These are phyloP conservation scores for Elysia crispata DNA, from an alignment of 2,888 invertebrate genomes.

Conservation along the genomic window DNA sequence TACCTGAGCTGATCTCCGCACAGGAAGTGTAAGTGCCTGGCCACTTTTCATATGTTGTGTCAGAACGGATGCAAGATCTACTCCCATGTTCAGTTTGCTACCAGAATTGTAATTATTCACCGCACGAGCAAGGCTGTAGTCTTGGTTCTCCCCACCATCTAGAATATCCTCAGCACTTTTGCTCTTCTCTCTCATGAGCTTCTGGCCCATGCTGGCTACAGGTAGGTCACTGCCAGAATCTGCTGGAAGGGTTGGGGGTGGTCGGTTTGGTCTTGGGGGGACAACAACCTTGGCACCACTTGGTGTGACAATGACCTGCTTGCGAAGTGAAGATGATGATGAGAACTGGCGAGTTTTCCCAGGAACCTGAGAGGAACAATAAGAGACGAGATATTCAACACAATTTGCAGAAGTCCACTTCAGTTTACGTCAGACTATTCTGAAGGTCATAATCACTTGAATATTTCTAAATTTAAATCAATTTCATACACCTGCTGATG, in stretches of 20 bases:
- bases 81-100: too few relatives aligned
- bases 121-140: neutral
- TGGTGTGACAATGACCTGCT: neutral
- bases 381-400: neutral
- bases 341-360: neutral
- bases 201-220: neutral
- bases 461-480: too few relatives aligned
- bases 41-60: too few relatives aligned
- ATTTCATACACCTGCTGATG: too few relatives aligned
- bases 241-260: conserved; percentile 7
- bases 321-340: conserved; percentile 6
- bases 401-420: too few relatives aligned
- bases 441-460: too few relatives aligned
- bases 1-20: too few relatives aligned
- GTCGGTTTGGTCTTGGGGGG: neutral
- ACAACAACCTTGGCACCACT: too few relatives aligned
- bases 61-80: too few relatives aligned
- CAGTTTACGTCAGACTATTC: too few relatives aligned
- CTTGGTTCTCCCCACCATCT: neutral
- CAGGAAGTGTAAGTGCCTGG: too few relatives aligned
- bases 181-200: conserved; percentile 4
- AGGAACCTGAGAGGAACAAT: neutral
- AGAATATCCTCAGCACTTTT: conserved; percentile 30
- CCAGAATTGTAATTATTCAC: too few relatives aligned
- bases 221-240: conserved; percentile 13